Evolutionary conservation across 2,888 invertebrate genomes (phyloP).

Genomic region (Smittia sp.): DNA sequence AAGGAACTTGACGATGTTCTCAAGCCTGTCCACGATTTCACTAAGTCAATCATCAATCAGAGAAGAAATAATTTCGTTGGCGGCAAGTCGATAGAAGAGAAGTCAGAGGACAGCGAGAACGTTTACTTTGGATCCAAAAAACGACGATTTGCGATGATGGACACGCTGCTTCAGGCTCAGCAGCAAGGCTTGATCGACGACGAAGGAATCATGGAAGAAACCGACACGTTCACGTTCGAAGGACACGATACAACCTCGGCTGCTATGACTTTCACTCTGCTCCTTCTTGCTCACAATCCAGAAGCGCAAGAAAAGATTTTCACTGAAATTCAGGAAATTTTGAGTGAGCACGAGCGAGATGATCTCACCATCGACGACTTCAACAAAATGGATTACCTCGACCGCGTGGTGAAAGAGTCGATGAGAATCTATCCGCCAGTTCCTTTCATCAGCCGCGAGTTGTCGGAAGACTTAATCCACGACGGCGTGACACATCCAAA

Average conservation of each 20-base stretch:
- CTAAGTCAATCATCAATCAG: conserved; percentile 47
- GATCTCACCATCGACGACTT: conserved; percentile 13
- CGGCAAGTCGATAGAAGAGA: neutral
- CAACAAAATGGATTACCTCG: conserved; percentile 50
- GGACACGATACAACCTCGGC: conserved; percentile 53
- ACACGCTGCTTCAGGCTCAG: conserved; percentile 46
- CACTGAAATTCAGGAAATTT: conserved; percentile 48
- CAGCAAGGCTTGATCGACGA: conserved; percentile 45
- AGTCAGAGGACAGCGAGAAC: neutral
- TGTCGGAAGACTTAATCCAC: conserved; percentile 48
- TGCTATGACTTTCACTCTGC: conserved; percentile 44
- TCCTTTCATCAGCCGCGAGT: conserved; percentile 51
- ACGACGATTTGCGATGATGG: conserved; percentile 47
- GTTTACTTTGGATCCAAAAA: conserved; percentile 52
- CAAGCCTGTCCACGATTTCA: conserved; percentile 12
- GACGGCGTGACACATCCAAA: conserved; percentile 53
- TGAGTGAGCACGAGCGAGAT: conserved; percentile 43
- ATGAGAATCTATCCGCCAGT: conserved; percentile 54
- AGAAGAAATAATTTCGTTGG: neutral
- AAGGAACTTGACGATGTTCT: conserved; percentile 52
- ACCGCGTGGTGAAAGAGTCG: conserved; percentile 16
- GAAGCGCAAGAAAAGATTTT: conserved; percentile 45
- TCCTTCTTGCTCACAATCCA: conserved; percentile 46
- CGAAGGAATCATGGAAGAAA: conserved; percentile 49
- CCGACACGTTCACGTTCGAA: conserved; percentile 30